Evolutionary conservation across 2,113 vertebrate genomes (phyloP).

Genomic region (Carollia perspicillata): DNA sequence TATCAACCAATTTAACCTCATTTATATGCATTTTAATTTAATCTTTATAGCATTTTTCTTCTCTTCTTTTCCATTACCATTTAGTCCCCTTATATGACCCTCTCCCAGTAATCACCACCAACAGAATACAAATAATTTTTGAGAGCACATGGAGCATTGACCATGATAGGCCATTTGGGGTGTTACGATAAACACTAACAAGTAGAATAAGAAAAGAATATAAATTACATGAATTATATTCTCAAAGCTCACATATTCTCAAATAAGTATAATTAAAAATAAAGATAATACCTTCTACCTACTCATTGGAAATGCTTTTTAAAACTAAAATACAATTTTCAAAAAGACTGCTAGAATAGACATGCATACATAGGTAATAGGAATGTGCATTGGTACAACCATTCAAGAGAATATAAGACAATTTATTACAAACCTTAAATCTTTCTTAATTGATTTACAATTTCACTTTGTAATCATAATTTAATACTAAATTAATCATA

Average conservation of each 20-base stretch:
- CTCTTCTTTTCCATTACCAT: no score
- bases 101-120: background rate
- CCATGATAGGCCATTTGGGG: background rate
- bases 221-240: background rate
- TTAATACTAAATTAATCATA: background rate
- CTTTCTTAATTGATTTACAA: background rate
- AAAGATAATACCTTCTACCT: background rate
- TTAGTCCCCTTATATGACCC: no score
- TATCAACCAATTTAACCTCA: background rate
- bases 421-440: background rate
- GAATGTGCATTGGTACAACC: background rate
- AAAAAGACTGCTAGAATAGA: background rate
- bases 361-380: background rate
- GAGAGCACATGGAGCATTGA: background rate
- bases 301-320: background rate
- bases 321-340: conserved; percentile 6
- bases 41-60: no score
- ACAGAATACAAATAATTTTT: background rate
- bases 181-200: background rate
- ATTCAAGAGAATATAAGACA: background rate
- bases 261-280: background rate
- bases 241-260: background rate
- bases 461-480: background rate
- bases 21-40: background rate
- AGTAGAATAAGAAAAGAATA: background rate